phyloP scores from a whole-genome alignment of 1,140 invertebrate species.

The Pseudomyrmex sp. region DNA sequence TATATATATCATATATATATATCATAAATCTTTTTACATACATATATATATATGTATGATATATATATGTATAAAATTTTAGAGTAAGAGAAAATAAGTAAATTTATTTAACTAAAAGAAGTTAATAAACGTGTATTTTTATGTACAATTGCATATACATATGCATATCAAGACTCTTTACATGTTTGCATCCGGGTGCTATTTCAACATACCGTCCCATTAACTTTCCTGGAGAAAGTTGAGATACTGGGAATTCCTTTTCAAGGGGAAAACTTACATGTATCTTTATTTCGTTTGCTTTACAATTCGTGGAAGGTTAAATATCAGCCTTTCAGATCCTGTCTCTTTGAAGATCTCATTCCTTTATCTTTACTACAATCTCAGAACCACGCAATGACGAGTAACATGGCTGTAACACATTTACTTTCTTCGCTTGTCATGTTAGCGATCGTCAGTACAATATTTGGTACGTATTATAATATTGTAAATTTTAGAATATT shows the following conservation, averaged over 20 bases:
- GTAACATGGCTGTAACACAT: not conserved
- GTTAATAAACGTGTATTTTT: too few species aligned
- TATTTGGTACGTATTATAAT: constrained; percentile 34
- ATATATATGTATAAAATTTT: not conserved
- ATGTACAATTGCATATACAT: not conserved
- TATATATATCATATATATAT: not conserved
- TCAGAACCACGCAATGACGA: constrained; percentile 7
- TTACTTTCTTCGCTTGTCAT: constrained; percentile 29
- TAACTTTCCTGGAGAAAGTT: constrained; percentile 79
- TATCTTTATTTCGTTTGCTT: constrained; percentile 43
- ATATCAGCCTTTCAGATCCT: constrained; percentile 13
- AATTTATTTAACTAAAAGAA: too few species aligned
- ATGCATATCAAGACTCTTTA: not conserved
- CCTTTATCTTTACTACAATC: constrained; percentile 17
- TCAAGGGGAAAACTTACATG: not conserved
- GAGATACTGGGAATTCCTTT: constrained; percentile 22
- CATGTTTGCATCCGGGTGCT: constrained; percentile 25
- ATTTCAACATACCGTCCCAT: constrained; percentile 33
- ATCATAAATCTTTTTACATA: not conserved
- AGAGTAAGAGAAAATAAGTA: too few species aligned
- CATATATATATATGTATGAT: not conserved
- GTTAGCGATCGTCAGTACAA: not conserved
- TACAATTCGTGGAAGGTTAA: constrained; percentile 34
- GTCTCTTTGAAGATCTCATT: not conserved
- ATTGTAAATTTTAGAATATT: not conserved